phyloP scores from a whole-genome alignment of 2,113 vertebrate genomes.

The Hucho hucho region DNA sequence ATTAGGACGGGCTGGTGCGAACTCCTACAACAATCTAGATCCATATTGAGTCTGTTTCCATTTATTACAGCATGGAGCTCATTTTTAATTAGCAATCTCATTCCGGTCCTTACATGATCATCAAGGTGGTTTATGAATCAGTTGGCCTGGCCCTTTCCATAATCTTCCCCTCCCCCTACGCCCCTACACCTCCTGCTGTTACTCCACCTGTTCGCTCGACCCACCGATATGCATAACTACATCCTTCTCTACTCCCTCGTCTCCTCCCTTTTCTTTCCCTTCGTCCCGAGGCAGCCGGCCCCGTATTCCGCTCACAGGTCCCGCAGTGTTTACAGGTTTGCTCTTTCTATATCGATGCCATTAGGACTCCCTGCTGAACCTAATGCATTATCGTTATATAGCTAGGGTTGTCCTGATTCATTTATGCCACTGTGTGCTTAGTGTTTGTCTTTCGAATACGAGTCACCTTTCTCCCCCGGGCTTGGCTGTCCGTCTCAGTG shows the following conservation, averaged over 20 bases:
- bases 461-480: constrained; percentile 16
- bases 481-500: not conserved
- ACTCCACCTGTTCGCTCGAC: constrained; percentile 60
- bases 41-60: not conserved
- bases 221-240: not conserved
- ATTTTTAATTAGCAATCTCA: not conserved
- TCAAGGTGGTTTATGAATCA: constrained; percentile 40
- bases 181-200: constrained; percentile 58
- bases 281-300: not conserved
- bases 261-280: not conserved
- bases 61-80: constrained; percentile 20
- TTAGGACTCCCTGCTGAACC: constrained; percentile 2
- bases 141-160: constrained; percentile 13
- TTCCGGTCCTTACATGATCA: constrained; percentile 39
- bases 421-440: constrained; percentile 9
- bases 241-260: not conserved
- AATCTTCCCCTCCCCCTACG: constrained; percentile 25
- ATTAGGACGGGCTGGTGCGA: not conserved
- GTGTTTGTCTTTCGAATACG: constrained; percentile 27
- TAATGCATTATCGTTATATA: constrained; percentile 16
- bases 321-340: not conserved
- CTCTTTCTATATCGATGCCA: not conserved
- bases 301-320: not conserved
- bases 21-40: constrained; percentile 5
- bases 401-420: constrained; percentile 7